These are phyloP conservation scores for Tetheella fluctuosa DNA, from an alignment of 2,888 invertebrate species.

Conservation along the genomic window DNA sequence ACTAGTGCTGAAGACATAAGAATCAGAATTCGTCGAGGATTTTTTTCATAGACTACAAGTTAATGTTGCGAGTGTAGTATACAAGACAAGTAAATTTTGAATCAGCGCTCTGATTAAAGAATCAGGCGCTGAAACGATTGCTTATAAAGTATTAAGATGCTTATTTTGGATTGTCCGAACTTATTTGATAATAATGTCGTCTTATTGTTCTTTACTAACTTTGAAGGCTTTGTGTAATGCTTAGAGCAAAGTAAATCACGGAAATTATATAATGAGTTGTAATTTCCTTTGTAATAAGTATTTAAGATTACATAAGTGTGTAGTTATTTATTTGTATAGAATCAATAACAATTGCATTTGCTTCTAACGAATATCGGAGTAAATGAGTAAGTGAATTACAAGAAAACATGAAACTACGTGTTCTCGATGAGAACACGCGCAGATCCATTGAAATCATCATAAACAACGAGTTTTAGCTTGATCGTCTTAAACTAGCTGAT, in stretches of 20 bases:
- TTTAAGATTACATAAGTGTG: neutral
- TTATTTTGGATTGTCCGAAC: slow-evolving; percentile 69
- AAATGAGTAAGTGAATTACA: slow-evolving; percentile 52
- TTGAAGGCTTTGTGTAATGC: slow-evolving; percentile 35
- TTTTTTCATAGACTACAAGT: slow-evolving; percentile 25
- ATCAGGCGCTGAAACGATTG: slow-evolving; percentile 76
- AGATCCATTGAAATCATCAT: neutral
- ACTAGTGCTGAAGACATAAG: slow-evolving; percentile 39
- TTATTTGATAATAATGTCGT: slow-evolving; percentile 61
- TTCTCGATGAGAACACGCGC: slow-evolving; percentile 18
- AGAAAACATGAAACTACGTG: slow-evolving; percentile 36
- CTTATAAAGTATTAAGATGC: slow-evolving; percentile 73
- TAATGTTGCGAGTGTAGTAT: slow-evolving; percentile 46
- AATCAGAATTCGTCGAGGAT: slow-evolving; percentile 35
- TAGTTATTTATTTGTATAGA: neutral
- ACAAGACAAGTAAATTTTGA: slow-evolving; percentile 74
- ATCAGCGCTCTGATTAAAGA: slow-evolving; percentile 74
- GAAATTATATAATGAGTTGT: neutral
- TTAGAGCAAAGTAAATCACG: slow-evolving; percentile 8
- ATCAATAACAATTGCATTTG: slow-evolving; percentile 39
- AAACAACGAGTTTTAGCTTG: too few species aligned
- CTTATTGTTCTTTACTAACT: slow-evolving; percentile 51
- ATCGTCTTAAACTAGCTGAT: too few species aligned
- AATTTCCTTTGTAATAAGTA: neutral
- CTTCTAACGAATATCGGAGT: slow-evolving; percentile 49